These are phyloP conservation scores for Apteryx mantelli DNA, from an alignment of 2,113 vertebrate genomes.

Conservation along the genomic window DNA sequence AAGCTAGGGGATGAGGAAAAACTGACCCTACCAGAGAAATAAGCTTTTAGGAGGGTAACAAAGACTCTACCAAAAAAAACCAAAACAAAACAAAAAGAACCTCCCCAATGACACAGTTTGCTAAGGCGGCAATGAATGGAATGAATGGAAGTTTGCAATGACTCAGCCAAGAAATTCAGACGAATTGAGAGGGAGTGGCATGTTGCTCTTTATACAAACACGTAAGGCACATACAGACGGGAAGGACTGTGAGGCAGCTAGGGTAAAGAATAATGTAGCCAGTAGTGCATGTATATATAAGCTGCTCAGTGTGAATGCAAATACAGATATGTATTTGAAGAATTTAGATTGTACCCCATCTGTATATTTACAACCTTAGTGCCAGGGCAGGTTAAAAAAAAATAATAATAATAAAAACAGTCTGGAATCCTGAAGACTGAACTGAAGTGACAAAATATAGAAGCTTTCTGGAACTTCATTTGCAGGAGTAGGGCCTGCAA, in stretches of 20 bases:
- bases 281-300: not conserved
- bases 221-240: accelerated
- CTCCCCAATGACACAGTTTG: not conserved
- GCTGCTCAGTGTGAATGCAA: not conserved
- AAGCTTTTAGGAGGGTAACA: not conserved
- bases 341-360: not conserved
- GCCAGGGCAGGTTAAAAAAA: not conserved
- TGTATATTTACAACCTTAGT: not conserved
- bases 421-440: not conserved
- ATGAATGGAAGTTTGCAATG: not conserved
- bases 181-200: not conserved
- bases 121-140: not conserved
- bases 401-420: not conserved
- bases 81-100: not conserved
- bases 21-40: not conserved
- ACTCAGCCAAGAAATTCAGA: not conserved
- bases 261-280: not conserved
- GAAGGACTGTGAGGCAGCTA: not conserved
- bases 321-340: not conserved
- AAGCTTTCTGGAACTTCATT: not conserved
- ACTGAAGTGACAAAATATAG: accelerated
- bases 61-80: not conserved
- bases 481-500: not conserved
- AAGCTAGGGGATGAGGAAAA: not conserved
- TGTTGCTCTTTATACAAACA: not conserved